phyloP scores from a whole-genome alignment of 1,140 invertebrate species.

The Euura lappo region DNA sequence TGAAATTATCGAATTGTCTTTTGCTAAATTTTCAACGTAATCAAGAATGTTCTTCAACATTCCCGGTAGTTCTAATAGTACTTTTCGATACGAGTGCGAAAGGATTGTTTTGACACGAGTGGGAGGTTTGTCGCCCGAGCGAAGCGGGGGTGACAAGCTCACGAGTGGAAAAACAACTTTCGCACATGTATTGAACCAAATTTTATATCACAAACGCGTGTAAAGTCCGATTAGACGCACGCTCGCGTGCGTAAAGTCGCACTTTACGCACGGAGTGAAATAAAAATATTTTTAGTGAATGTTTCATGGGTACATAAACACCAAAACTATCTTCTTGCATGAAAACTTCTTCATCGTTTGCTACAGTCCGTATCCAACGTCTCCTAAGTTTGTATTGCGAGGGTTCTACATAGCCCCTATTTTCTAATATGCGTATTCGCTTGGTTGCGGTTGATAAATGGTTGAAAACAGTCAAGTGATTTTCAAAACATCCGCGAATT shows the following conservation, averaged over 20 bases:
- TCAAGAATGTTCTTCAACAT: constrained; percentile 13
- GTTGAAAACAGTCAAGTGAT: constrained; percentile 2
- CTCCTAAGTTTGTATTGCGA: neutral
- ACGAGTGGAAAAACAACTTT: too few relatives aligned
- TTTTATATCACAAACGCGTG: too few relatives aligned
- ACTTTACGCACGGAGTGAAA: too few relatives aligned
- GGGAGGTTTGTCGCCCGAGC: too few relatives aligned
- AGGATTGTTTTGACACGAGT: too few relatives aligned
- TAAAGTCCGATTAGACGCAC: too few relatives aligned
- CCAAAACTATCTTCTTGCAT: neutral
- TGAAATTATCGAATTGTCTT: constrained; percentile 13
- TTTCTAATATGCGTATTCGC: constrained; percentile 15
- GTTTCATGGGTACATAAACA: neutral
- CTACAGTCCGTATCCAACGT: neutral
- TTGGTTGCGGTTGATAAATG: constrained; percentile 16
- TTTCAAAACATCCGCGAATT: neutral
- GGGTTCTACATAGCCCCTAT: constrained; percentile 14
- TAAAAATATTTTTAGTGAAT: constrained; percentile 10
- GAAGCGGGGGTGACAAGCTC: too few relatives aligned
- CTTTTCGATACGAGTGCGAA: too few relatives aligned
- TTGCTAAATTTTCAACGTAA: constrained; percentile 13
- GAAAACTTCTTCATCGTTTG: neutral
- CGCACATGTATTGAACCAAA: too few relatives aligned
- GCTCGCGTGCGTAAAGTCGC: too few relatives aligned
- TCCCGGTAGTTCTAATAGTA: constrained; percentile 17